Base-by-base conservation (phyloP, 2,797 vertebrate species). In the Chaetodon trifasciatus region DNA sequence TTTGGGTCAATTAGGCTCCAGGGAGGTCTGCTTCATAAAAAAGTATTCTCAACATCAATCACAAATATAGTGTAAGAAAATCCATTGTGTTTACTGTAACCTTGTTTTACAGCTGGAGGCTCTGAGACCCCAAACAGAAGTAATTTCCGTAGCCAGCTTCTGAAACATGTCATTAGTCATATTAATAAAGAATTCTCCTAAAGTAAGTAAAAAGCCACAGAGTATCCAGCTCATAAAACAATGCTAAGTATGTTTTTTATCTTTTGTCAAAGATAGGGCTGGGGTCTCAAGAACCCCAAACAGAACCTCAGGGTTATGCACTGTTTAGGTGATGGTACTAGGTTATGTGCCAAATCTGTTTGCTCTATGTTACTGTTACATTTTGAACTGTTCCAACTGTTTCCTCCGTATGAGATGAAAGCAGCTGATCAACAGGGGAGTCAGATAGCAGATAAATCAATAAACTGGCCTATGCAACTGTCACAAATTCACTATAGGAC, bases 381-480 rank as follows among this genome's bases (percentile, higher is more conserved):
- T 55, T 55, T 13, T 55, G 52, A 15, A 35, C 35, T 60, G 57
- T 39, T 62, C 56, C 37, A n/a, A 28, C 12, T n/a, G 9, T 53
- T 40, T 69, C 49, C 50, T 72, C 13, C 8, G n/a, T 40, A 63
- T 55, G 66, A 79, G 42, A 70, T 37, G 35, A 60, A 61, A 76
- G 52, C 74, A 28, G 42, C 12, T 8, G 66, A 77, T 71, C 70
- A 56, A 64, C 49, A 4, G 17, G 11, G 73, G 49, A 42, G 17
- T 52, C n/a, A n/a, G 44, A 28, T 0, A 58, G 39, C 69, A 75
- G 60, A 82, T 65, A 42, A 70, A 61, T 55, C 67, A 69, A 68
- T 71, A 56, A 72, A 68, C 60, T 21, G 15, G 70, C 56, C 37
- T 12, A 35, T 47, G 40, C 63, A 19, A 10, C 28, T 46, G 49